Evolutionary conservation across 1,140 invertebrate species (phyloP), one percentile per base, ranked within the genome.

Genomic region (Heliconius nattereri): DNA sequence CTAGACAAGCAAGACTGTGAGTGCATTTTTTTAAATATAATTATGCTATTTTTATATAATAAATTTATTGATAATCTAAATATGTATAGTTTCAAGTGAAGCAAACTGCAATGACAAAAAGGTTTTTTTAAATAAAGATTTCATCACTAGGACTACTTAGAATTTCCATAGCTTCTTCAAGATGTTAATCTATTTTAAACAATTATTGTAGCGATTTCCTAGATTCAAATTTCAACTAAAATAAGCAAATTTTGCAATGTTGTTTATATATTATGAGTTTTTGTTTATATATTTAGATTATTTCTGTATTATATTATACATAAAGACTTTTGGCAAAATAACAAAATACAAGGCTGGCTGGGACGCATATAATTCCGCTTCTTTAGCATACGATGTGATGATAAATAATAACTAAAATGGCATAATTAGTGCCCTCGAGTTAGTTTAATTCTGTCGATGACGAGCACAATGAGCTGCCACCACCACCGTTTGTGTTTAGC

Each of bases 1-100:
- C 94, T 52, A 88, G 90, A 73, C 92, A 93, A 83, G 85, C 89
- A n/a, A 88, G 92, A 78, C 92, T 92, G 92, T 94, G 78, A 93
- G 92, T 84, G 29, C 75, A 11, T 72, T 73, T n/a, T 40, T 80
- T 23, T 23, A 11, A 8, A 20, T 20, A 45, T 45, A n/a, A n/a
- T n/a, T n/a, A 7, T 35, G 32, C 32, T 54, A 20, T 54, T 20
- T n/a, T 6, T 54, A 8, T 54, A 1, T 8, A 54, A 54, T n/a
- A n/a, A n/a, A 54, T 54, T 20, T 54, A 54, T 54, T 20, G 20
- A 8, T n/a, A 20, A 54, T 8, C 20, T 20, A 54, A 54, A 54
- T n/a, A n/a, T 54, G 6, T 54, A 7, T n/a, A n/a, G 5, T 19
- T 52, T 32, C 16, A 52, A 20, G 16, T 54, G 20, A 20, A 54